phyloP scores from a whole-genome alignment of 2,113 vertebrate genomes.

The Smithornis capensis region DNA sequence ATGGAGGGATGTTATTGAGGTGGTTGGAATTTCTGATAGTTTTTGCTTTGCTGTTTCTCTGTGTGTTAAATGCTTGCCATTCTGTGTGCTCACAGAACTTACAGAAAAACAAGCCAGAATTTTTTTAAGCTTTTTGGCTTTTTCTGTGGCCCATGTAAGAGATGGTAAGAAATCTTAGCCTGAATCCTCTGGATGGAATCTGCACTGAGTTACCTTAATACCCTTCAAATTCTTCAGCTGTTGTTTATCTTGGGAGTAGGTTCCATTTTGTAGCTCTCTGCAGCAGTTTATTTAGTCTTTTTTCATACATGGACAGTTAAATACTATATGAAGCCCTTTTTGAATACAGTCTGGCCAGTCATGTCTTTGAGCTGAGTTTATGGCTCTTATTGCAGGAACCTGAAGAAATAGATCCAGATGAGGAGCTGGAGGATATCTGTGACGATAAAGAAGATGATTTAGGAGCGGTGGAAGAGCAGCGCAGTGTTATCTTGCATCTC shows the following conservation, averaged over 20 bases:
- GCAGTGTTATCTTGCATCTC: constrained; percentile 96
- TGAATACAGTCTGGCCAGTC: neutral
- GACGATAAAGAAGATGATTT: constrained; percentile 89
- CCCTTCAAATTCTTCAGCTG: neutral
- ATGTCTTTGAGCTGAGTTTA: neutral
- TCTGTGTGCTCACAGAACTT: neutral
- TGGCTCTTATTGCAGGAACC: constrained; percentile 77
- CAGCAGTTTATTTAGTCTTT: neutral
- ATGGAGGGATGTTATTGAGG: neutral
- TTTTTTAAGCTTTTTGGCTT: neutral
- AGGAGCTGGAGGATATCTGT: constrained; percentile 87
- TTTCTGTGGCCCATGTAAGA: neutral
- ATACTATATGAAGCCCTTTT: neutral
- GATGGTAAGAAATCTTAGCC: neutral
- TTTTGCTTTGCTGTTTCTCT: neutral
- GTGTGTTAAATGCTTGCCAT: neutral
- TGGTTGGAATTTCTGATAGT: neutral
- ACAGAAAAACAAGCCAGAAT: neutral
- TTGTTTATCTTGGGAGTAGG: neutral
- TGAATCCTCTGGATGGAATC: neutral
- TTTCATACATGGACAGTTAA: neutral
- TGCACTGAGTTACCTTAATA: neutral
- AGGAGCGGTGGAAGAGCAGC: constrained; percentile 92
- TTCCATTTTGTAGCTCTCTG: neutral
- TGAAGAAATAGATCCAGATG: constrained; percentile 88